Evolutionary conservation across 1,140 invertebrate genomes (phyloP), one percentile per base, ranked within the genome.

Genomic region (Scylla paramamosain): DNA sequence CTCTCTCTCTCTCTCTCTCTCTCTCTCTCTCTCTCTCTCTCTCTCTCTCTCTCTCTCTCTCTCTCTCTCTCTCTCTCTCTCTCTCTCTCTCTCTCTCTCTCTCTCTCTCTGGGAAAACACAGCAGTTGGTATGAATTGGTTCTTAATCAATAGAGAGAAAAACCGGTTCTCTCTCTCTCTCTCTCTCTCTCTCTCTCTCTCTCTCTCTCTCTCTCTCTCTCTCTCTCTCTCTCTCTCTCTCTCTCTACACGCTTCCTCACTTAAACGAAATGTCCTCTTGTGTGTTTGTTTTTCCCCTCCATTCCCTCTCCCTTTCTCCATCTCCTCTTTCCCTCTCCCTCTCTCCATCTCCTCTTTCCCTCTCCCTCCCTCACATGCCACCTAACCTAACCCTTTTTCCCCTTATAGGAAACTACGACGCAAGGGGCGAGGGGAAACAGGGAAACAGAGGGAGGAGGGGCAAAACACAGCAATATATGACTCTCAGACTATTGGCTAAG

Each of bases 141-240:
- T 77, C 67, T 77, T 77, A 77, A 67, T 67, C 59, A 25, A 77
- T 77, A 77, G 25, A 25, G 39, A 39, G 39, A 39, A 39, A 77
- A 77, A 77, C 67, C 67, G 67, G 67, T 77, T 77, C 25, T 77
- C 67, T 90, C 88, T 25, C 88, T 88, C 86, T 87, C 86, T 87
- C 86, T 31, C 86, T 31, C 86, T 31, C 86, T 31, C 31, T 32
- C 86, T 32, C 86, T 32, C 86, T 88, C 86, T 87, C 86, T 88
- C 86, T 32, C 31, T 31, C n/a, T 31, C 86, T 31, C 86, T 31
- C 86, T 7, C 10, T 2, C 45, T 1, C 31, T 67, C 20, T 67
- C 20, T 67, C n/a, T 77, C 67, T 77, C 67, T 77, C 67, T n/a
- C 67, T 77, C 20, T 39, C 7, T 16, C 14, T 16, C 31, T 16